Evolutionary conservation across 2,888 invertebrate genomes (phyloP).

Genomic region (Endomychus coccineus): DNA sequence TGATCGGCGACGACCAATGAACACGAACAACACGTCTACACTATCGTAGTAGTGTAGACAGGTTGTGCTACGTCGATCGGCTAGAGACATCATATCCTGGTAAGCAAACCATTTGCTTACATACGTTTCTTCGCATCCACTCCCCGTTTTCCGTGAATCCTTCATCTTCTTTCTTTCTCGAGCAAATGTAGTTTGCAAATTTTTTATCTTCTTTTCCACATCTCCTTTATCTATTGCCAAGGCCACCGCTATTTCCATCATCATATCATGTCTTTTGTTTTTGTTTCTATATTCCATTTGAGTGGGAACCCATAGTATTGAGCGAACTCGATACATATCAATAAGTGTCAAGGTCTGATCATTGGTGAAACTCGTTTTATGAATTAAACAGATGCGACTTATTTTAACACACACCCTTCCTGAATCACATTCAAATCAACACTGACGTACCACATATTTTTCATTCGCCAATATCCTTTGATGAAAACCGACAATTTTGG

Average conservation of each 20-base stretch:
- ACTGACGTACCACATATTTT: too few relatives aligned
- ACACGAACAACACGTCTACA: too few relatives aligned
- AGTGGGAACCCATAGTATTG: neutral
- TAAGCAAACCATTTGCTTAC: conserved; percentile 7
- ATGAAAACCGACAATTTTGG: too few relatives aligned
- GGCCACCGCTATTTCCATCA: conserved; percentile 2
- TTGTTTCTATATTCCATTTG: neutral
- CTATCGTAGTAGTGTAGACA: too few relatives aligned
- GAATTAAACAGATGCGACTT: too few relatives aligned
- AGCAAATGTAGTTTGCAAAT: neutral
- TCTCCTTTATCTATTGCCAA: conserved; percentile 4
- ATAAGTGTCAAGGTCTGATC: too few relatives aligned
- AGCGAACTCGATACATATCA: neutral
- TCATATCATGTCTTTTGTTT: conserved; percentile 1
- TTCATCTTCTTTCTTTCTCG: conserved; percentile 4
- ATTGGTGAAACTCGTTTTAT: too few relatives aligned
- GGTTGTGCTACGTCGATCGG: too few relatives aligned
- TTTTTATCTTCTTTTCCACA: conserved; percentile 3
- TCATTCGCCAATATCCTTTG: too few relatives aligned
- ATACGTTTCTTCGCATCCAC: conserved; percentile 3
- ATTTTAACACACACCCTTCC: too few relatives aligned
- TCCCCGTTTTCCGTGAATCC: conserved; percentile 1
- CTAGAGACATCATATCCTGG: neutral
- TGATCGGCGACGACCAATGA: too few relatives aligned
- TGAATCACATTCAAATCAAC: too few relatives aligned